phyloP scores from a whole-genome alignment of 2,113 vertebrate species.

The Colaptes auratus region DNA sequence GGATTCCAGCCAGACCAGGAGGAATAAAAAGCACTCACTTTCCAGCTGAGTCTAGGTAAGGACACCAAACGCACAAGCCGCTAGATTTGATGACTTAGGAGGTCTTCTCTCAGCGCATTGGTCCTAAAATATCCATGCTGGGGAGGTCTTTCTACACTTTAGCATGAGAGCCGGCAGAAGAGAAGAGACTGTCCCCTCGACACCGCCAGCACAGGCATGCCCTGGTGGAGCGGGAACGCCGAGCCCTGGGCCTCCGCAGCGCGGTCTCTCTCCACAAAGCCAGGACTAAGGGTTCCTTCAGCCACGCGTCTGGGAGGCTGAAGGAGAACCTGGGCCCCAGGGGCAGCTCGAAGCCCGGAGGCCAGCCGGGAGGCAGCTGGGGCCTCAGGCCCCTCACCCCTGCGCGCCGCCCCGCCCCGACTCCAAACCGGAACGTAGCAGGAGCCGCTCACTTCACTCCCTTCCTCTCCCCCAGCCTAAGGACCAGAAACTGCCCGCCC shows the following conservation, averaged over 20 bases:
- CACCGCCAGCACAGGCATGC: not conserved
- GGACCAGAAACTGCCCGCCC: accelerated
- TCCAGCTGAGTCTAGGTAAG: not conserved
- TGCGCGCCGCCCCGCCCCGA: not conserved
- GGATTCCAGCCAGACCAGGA: not conserved
- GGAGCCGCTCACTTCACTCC: accelerated
- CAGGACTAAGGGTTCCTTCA: not conserved
- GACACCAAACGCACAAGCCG: not conserved
- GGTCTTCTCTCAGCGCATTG: not conserved
- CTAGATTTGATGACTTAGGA: not conserved
- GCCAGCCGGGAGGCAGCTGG: not conserved
- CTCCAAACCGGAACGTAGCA: accelerated
- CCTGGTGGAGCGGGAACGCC: accelerated
- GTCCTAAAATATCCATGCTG: not conserved
- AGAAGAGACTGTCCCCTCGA: not conserved
- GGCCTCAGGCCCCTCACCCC: not conserved
- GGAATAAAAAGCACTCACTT: not conserved
- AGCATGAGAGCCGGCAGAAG: accelerated
- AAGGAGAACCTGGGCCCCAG: not conserved
- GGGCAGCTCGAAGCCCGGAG: not conserved
- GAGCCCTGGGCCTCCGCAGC: too few relatives aligned
- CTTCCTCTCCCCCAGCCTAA: accelerated
- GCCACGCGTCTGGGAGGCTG: accelerated
- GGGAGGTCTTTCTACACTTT: accelerated
- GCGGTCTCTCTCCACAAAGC: accelerated